Percentiles rank a stretch among this genome's conserved stretches.
Evolutionary conservation across 2,888 invertebrate genomes (phyloP).

Genomic region (Carpatolechia fugitivella): DNA sequence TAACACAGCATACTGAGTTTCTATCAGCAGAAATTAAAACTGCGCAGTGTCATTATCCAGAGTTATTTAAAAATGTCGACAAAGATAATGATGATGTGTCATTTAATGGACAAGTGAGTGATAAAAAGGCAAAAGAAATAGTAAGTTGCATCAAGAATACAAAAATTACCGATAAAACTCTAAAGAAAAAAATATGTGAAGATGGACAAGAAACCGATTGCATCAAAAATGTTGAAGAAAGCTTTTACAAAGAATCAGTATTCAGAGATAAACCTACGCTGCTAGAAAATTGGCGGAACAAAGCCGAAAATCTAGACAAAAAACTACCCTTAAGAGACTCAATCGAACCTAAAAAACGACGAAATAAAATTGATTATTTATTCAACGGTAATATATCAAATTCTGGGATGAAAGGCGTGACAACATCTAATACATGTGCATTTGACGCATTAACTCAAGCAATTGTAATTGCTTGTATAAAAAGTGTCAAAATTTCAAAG

Average conservation of each 20-base stretch:
- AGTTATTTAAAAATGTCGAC: too few relatives aligned
- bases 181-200: too few relatives aligned
- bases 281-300: neutral
- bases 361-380: neutral
- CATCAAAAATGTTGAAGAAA: too few relatives aligned
- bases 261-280: neutral
- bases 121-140: neutral
- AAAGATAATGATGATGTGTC: too few relatives aligned
- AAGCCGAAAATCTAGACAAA: neutral
- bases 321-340: neutral
- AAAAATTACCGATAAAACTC: neutral
- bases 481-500: neutral
- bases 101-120: neutral
- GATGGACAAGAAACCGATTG: too few relatives aligned
- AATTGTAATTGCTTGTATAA: neutral
- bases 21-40: neutral
- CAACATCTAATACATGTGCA: neutral
- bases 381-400: neutral
- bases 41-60: neutral
- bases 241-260: neutral
- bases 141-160: neutral
- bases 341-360: neutral
- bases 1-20: neutral
- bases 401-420: neutral
- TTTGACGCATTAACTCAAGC: neutral